Evolutionary conservation across 2,113 vertebrate species (phyloP).

Genomic region (Drymodes brunneopygia): DNA sequence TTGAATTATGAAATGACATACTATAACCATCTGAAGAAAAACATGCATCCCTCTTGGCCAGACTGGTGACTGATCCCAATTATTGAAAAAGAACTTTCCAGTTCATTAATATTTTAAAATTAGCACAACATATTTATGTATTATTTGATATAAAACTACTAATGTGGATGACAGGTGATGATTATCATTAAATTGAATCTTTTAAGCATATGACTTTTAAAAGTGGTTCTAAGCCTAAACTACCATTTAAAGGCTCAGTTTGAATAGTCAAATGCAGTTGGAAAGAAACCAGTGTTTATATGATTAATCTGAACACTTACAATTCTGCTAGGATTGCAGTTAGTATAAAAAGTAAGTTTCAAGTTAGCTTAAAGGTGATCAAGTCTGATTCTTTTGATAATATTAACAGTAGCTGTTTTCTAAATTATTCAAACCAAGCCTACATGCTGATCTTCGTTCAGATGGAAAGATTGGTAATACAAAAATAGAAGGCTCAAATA

Average conservation of each 20-base stretch:
- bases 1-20: neutral
- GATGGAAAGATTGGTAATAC: neutral
- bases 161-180: neutral
- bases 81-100: neutral
- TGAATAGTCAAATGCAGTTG: neutral
- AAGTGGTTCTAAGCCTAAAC: neutral
- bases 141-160: neutral
- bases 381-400: neutral
- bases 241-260: neutral
- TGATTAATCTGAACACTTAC: neutral
- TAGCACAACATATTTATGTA: neutral
- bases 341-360: neutral
- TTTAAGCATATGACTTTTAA: neutral
- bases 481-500: neutral
- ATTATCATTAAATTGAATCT: neutral
- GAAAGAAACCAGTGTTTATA: neutral
- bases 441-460: conserved; percentile 18
- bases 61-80: neutral
- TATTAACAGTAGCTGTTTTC: neutral
- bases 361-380: neutral
- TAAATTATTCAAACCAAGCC: neutral
- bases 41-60: neutral
- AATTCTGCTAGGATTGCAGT: neutral
- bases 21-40: neutral
- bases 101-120: neutral